Base-by-base conservation (phyloP, 2,113 vertebrate species). In the Gasterosteus nipponicus region DNA sequence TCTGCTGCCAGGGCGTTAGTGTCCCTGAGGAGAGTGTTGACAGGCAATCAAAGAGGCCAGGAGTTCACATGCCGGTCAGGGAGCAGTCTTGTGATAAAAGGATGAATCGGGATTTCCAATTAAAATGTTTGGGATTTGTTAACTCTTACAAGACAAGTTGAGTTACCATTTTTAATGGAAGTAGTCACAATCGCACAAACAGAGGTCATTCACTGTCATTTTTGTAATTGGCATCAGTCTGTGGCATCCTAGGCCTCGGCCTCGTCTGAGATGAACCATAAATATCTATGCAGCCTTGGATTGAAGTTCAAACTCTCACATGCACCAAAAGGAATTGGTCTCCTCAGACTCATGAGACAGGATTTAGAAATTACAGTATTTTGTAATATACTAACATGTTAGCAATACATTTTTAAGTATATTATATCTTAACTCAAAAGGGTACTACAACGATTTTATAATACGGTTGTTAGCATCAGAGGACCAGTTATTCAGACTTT, bases 31-130 rank as follows among this genome's bases (percentile, higher is more conserved):
- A 87, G 68, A 19, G 69, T 75, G 85, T 39, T 89, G 84, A 89
- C 87, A 80, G 16, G 73, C 78, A 87, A 80, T 87, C 85, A 90
- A 84, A 54, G 85, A 74, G 70, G 67, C 62, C 78, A 82, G 39
- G 19, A 75, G 90, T 81, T 87, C 83, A 87, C 3, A 44, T 1
- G 2, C 26, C 66, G 83, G 80, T 85, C 70, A 84, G 42, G 29
- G 81, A 59, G 46, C 71, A 58, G 56, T 56, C 46, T 68, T 42
- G 62, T 72, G 41, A 68, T 70, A 46, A 72, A 81, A 75, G 8
- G 16, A 77, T 75, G 60, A 70, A 65, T 64, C 53, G 0, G 65
- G 41, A 63, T 54, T 44, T 61, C 51, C 62, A 35, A 73, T 84
- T 78, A 68, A 74, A 69, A 69, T 59, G 7, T 54, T 76, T 60